phyloP scores from a whole-genome alignment of 1,140 invertebrate species.

The Aporrectodea caliginosa region DNA sequence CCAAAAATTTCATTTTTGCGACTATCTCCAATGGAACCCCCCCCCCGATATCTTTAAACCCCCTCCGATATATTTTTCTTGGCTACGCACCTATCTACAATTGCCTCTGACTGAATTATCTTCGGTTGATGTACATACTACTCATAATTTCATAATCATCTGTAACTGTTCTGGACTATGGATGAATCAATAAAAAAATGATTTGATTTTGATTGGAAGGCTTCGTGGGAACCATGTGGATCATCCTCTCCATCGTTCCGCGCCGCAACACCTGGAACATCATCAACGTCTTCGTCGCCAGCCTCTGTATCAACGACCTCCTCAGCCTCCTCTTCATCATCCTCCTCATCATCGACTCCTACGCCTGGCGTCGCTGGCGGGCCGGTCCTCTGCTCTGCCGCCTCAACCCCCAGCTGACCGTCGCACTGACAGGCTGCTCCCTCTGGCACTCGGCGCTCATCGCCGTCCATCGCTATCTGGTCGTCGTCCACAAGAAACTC shows the following conservation, averaged over 20 bases:
- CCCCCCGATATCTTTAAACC: too few relatives aligned
- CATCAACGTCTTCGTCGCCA: slow-evolving; percentile 52
- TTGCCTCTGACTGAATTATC: too few relatives aligned
- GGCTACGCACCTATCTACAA: too few relatives aligned
- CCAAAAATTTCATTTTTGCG: too few relatives aligned
- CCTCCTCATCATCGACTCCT: too few relatives aligned
- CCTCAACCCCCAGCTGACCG: slow-evolving; percentile 48
- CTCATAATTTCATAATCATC: too few relatives aligned
- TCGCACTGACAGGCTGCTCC: slow-evolving; percentile 50
- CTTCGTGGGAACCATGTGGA: slow-evolving; percentile 33
- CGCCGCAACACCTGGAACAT: slow-evolving; percentile 45
- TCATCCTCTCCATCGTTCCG: slow-evolving; percentile 20
- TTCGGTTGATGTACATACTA: too few relatives aligned
- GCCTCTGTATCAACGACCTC: slow-evolving; percentile 54
- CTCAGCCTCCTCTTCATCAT: slow-evolving; percentile 53
- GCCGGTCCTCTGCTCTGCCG: slow-evolving; percentile 47
- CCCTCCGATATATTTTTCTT: too few relatives aligned
- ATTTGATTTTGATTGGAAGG: slow-evolving; percentile 17
- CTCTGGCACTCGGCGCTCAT: slow-evolving; percentile 55
- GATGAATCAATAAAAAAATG: too few relatives aligned
- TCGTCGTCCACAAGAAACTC: slow-evolving; percentile 52
- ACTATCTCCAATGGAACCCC: too few relatives aligned
- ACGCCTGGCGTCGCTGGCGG: slow-evolving; percentile 46
- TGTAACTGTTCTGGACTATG: too few relatives aligned
- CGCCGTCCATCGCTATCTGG: slow-evolving; percentile 53